Conservation (phyloP, 2,888 invertebrate species). For the Diarsia mendica region DNA sequence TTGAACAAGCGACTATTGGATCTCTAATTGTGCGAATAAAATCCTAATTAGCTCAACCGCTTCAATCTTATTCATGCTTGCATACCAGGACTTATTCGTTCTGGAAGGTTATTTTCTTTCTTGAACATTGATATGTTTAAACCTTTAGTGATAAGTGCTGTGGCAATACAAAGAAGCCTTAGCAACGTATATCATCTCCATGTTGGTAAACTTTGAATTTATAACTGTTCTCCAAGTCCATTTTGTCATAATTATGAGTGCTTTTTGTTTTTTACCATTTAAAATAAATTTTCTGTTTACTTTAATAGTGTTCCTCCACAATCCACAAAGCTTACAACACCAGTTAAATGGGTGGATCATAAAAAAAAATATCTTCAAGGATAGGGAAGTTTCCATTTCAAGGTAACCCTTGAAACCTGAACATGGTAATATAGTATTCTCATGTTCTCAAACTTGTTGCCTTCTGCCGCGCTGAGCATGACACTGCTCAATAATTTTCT, state of each 20-base stretch:
- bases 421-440: background rate
- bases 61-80: conserved; percentile 65
- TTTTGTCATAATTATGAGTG: background rate
- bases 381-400: background rate
- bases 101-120: conserved; percentile 47
- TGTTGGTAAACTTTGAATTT: background rate
- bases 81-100: conserved; percentile 37
- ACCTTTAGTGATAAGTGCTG: background rate
- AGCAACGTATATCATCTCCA: background rate
- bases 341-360: background rate
- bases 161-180: background rate
- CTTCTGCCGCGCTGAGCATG: background rate
- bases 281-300: background rate
- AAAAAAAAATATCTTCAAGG: background rate
- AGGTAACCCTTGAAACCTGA: background rate
- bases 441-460: background rate
- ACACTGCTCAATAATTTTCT: background rate
- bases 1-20: conserved; percentile 65
- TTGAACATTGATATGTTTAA: background rate
- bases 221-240: background rate
- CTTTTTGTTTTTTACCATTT: background rate
- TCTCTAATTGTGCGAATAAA: conserved; percentile 69
- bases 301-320: background rate
- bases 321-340: background rate
- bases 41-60: conserved; percentile 69